Evolutionary conservation across 2,888 invertebrate species (phyloP).

Genomic region (Cotesia congregata): DNA sequence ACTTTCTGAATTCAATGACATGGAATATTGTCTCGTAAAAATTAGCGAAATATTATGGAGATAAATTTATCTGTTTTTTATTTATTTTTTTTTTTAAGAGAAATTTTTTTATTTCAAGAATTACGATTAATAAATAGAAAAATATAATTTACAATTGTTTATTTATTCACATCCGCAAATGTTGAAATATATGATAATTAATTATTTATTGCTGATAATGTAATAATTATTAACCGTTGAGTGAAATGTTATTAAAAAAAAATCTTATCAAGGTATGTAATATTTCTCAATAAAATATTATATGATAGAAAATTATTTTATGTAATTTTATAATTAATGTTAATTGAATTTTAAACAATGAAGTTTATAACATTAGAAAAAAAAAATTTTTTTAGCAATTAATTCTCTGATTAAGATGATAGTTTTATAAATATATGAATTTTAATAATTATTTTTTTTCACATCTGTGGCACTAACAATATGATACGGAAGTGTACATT

Average conservation of each 20-base stretch:
- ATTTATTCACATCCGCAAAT: neutral
- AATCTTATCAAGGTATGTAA: neutral
- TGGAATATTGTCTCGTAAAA: constrained; percentile 15
- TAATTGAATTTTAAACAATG: neutral
- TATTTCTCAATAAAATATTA: neutral
- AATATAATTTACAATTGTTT: neutral
- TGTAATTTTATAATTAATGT: neutral
- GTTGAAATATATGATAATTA: neutral
- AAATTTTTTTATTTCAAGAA: neutral
- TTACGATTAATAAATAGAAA: neutral
- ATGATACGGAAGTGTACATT: neutral
- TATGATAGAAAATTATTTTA: neutral
- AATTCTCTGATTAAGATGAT: neutral
- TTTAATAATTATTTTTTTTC: neutral
- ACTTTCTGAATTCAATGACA: constrained; percentile 19
- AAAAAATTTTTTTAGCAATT: neutral
- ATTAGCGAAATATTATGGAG: constrained; percentile 15
- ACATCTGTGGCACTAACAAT: neutral
- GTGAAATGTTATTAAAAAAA: neutral
- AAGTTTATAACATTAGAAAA: too few relatives aligned
- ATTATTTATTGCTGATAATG: neutral
- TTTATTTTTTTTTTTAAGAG: neutral
- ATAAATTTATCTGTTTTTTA: neutral
- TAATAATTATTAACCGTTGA: neutral
- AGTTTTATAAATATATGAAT: neutral